Percentiles rank a stretch among this genome's conserved stretches.
Conservation (phyloP, 2,797 vertebrate species). For the Megalops cyprinoides region DNA sequence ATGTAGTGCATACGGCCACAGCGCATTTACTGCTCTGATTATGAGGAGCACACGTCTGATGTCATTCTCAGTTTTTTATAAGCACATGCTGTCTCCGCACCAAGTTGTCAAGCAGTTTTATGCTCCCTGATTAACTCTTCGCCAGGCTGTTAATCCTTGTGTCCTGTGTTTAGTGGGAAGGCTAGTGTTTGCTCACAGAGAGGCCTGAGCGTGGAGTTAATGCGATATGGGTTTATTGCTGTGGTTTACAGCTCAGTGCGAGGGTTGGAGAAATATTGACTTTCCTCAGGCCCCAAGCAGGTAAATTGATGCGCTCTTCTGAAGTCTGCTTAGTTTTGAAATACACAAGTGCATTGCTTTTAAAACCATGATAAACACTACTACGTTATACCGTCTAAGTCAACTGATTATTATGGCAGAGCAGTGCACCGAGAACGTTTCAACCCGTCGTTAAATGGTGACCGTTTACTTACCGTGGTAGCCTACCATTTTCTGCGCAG, state of each 20-base stretch:
- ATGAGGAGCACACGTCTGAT: too few species aligned
- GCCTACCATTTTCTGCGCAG: background rate
- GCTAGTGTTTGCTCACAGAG: too few species aligned
- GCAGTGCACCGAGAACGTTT: conserved; percentile 21
- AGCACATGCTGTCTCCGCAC: too few species aligned
- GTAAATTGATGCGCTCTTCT: conserved; percentile 41
- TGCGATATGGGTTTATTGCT: conserved; percentile 17
- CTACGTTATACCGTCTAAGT: background rate
- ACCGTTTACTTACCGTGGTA: background rate
- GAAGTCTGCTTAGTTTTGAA: conserved; percentile 16
- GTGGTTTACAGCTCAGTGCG: conserved; percentile 31
- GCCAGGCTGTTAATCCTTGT: too few species aligned
- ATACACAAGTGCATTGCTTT: conserved; percentile 7
- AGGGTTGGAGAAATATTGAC: conserved; percentile 38
- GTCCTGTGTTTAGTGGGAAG: too few species aligned
- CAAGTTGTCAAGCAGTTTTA: too few species aligned
- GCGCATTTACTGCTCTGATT: too few species aligned
- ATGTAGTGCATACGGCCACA: too few species aligned
- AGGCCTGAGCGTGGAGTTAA: too few species aligned
- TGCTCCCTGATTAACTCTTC: too few species aligned
- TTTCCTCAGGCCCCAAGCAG: conserved; percentile 33
- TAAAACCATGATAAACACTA: conserved; percentile 30
- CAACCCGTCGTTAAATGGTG: background rate
- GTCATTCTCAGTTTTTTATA: too few species aligned
- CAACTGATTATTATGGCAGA: too few species aligned